Evolutionary conservation across 2,113 vertebrate species (phyloP).

Genomic region (Peromyscus leucopus): DNA sequence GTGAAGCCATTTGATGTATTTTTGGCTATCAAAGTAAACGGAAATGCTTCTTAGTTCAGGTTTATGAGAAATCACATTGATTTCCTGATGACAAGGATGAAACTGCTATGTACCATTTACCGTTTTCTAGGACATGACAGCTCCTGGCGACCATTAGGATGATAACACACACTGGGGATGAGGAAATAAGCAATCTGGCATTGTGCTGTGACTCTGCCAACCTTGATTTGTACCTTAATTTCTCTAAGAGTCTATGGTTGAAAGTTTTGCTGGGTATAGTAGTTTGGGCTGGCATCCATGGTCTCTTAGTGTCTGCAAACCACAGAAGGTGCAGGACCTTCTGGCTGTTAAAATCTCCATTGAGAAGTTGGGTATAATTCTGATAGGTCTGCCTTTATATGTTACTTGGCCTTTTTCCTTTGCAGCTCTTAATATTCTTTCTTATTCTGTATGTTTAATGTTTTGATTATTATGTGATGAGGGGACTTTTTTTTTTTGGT

Average conservation of each 20-base stretch:
- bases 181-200: not conserved
- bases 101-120: not conserved
- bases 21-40: not conserved
- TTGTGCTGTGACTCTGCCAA: not conserved
- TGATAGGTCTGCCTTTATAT: not conserved
- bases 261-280: not conserved
- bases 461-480: not conserved
- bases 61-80: not conserved
- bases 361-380: not conserved
- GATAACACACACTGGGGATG: not conserved
- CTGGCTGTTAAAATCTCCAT: not conserved
- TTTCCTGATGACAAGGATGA: not conserved
- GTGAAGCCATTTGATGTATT: not conserved
- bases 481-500: not conserved
- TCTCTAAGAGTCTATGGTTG: not conserved
- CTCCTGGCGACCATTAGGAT: not conserved
- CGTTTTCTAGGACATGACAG: not conserved
- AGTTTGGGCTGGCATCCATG: not conserved
- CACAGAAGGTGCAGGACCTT: not conserved
- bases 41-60: not conserved
- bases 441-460: not conserved
- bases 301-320: not conserved
- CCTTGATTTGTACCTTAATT: not conserved
- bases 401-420: not conserved
- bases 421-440: not conserved